These are phyloP conservation scores for Anas platyrhynchos DNA, from an alignment of 2,113 vertebrate genomes.

Conservation along the genomic window DNA sequence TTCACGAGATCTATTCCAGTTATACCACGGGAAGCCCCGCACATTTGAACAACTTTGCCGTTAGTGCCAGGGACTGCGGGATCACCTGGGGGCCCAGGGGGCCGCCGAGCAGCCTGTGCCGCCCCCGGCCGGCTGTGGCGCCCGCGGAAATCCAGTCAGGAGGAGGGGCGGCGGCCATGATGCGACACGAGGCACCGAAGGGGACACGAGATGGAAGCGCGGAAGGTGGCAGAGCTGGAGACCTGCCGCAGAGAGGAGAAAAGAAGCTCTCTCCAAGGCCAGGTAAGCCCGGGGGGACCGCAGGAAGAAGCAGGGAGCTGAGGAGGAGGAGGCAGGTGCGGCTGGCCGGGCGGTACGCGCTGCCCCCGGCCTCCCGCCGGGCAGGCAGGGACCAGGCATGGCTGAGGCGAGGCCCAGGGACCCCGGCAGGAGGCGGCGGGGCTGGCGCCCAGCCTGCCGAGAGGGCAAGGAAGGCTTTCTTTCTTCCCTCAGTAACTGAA, in stretches of 20 bases:
- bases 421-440: not conserved
- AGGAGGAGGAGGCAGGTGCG: fast-evolving
- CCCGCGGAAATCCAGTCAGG: too few species aligned
- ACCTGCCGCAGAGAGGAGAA: too few species aligned
- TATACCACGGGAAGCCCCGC: not conserved
- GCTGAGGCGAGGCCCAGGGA: too few species aligned
- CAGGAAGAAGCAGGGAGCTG: fast-evolving
- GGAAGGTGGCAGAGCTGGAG: too few species aligned
- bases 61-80: too few species aligned
- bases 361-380: not conserved
- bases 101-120: fast-evolving
- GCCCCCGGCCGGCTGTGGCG: too few species aligned
- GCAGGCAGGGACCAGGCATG: fast-evolving
- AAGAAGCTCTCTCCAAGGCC: too few species aligned
- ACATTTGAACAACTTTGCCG: fast-evolving
- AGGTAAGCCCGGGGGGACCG: not conserved
- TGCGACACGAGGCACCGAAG: not conserved
- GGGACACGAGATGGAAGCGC: too few species aligned
- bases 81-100: not conserved
- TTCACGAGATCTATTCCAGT: fast-evolving
- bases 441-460: not conserved
- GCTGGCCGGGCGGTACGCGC: fast-evolving
- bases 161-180: not conserved
- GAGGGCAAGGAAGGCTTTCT: fast-evolving
- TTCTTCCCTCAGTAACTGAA: not conserved